Base-by-base conservation (phyloP, 2,797 vertebrate genomes). In the Bryconaethiops microstoma region DNA sequence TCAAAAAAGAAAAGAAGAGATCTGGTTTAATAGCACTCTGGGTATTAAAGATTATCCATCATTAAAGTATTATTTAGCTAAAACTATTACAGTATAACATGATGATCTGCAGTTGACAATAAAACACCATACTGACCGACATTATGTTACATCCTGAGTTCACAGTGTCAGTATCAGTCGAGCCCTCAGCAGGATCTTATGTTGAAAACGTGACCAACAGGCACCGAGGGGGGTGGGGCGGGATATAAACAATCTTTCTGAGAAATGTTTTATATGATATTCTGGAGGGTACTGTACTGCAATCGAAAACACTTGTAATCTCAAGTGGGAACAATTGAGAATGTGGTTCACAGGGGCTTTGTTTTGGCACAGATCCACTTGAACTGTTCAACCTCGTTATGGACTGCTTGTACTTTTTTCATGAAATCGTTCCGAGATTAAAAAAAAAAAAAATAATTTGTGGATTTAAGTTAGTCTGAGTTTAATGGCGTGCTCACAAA, bases 311-410 rank as follows among this genome's bases (percentile, higher is more conserved):
- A 21, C 68, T 54, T 19, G 25, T 42, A 45, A 21, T 68, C 65
- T 68, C 4, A 21, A 68, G 65, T 45, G 65, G 65, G 65, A 68
- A 68, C 19, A 19, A 6, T 55, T 55, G 52, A 72, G 52, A 72
- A 55, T 6, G 5, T 72, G 19, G 70, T 72, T 72, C 50, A 55
- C 52, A 72, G 17, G 16, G 17, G n/a, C 25, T 80, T 77, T 72
- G 16, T 65, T 75, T 54, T 73, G 78, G 74, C 40, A 45, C 4
- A 55, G 21, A 54, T 76, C n/a, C 12, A 74, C 62, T 74, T 74
- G 68, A 85, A 77, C 80, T 82, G 0, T 73, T 79, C 57, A 76
- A 68, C 59, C 40, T 35, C 6, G 12, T 60, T 40, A 63, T 42
- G 19, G 29, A 23, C n/a, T 79, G 67, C 42, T 29, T 60, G 19